Conservation (phyloP, 2,888 invertebrate species). For the Apodemia mormo region DNA sequence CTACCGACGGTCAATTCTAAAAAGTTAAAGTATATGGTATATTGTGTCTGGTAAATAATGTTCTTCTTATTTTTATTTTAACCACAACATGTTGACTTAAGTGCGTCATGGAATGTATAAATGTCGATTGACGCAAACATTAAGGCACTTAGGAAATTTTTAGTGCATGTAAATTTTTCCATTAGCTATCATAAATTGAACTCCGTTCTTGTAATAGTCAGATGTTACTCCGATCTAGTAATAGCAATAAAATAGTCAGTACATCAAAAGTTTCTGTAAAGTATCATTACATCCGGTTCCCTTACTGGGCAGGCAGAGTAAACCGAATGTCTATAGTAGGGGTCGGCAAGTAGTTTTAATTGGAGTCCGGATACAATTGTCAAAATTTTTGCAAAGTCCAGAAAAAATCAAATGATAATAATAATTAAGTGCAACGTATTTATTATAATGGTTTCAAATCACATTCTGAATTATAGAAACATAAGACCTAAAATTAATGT, state of each 20-base stretch:
- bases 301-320: too few species aligned
- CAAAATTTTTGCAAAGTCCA: too few species aligned
- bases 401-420: too few species aligned
- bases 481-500: too few species aligned
- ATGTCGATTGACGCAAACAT: conserved; percentile 1
- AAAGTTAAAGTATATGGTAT: neutral
- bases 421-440: too few species aligned
- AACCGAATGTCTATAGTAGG: too few species aligned
- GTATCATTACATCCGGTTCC: too few species aligned
- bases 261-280: too few species aligned
- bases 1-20: neutral
- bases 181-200: neutral
- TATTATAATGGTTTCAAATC: too few species aligned
- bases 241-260: neutral
- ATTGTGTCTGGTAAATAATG: neutral
- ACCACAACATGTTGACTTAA: neutral
- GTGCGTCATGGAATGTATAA: neutral
- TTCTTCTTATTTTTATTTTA: neutral
- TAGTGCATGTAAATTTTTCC: conserved; percentile 2
- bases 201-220: neutral
- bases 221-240: neutral
- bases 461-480: too few species aligned
- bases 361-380: too few species aligned
- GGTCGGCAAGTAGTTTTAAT: too few species aligned
- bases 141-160: neutral